Evolutionary conservation across 2,797 vertebrate genomes (phyloP).

Genomic region (Lindbergichthys nudifrons): DNA sequence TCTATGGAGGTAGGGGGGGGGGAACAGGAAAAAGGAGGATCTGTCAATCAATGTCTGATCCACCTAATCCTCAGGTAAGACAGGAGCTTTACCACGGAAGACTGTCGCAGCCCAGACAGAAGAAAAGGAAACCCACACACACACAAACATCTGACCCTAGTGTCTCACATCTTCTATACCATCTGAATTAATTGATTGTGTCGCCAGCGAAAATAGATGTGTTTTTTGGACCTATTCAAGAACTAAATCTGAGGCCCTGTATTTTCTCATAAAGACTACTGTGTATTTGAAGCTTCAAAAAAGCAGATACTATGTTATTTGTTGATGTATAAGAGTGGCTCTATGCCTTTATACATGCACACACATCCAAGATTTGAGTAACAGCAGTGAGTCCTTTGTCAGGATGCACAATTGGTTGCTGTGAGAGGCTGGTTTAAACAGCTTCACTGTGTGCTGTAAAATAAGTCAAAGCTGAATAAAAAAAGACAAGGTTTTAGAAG

Average conservation of each 20-base stretch:
- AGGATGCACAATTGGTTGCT: constrained; percentile 31
- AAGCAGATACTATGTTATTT: not conserved
- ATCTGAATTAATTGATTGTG: constrained; percentile 48
- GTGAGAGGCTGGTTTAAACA: constrained; percentile 40
- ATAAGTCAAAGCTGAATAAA: constrained; percentile 46
- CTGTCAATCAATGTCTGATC: constrained; percentile 83
- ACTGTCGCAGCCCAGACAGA: constrained; percentile 64
- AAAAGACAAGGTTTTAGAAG: constrained; percentile 58
- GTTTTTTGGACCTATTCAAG: constrained; percentile 26
- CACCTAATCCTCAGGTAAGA: constrained; percentile 84
- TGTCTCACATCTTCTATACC: constrained; percentile 42
- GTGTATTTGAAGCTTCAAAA: not conserved
- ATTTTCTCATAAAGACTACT: not conserved
- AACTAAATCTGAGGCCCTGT: not conserved
- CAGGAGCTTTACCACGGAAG: constrained; percentile 76
- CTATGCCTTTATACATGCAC: not conserved
- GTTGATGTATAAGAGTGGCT: not conserved
- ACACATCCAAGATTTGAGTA: constrained; percentile 13
- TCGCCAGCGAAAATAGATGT: constrained; percentile 14
- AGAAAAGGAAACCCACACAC: constrained; percentile 45
- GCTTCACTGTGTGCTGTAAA: constrained; percentile 45
- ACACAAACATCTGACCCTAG: constrained; percentile 55
- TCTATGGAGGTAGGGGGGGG: constrained; percentile 22
- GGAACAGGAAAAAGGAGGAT: constrained; percentile 42
- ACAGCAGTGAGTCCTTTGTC: constrained; percentile 55